Base-by-base conservation (phyloP, 2,113 vertebrate species). In the Python bivittatus region DNA sequence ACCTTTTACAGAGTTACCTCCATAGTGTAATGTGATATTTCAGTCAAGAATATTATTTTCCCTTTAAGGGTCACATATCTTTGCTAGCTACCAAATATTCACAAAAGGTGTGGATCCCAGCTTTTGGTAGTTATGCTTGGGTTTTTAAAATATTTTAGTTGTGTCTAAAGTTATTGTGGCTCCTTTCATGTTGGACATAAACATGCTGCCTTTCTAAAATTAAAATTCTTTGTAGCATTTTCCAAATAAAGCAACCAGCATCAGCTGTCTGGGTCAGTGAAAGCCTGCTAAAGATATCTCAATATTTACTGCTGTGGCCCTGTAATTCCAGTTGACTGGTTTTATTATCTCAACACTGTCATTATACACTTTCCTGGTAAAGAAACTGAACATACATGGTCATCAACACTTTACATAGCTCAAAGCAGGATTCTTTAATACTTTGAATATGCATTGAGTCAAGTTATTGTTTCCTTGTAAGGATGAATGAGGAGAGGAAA, bases 291-390 rank as follows among this genome's bases (percentile, higher is more conserved):
- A 58, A 52, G 10, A 84, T 85, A 57, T 57, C 27, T 86, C 33
- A n/a, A 0, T 33, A 6, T 38, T 52, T n/a, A 89, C 25, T 86
- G 95, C 89, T 94, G 88, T 94, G 94, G 93, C 58, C 92, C 89
- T 58, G 94, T 95, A 88, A 88, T 94, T 94, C 89, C 54, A n/a
- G 0, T 0, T 91, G 90, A 92, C 94, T 60, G 56, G 86, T 72
- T 92, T 61, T 54, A 91, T 27, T 89, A 91, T 84, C 38, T 20
- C 91, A 95, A 88, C 54, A 58, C 58, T 8, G 20, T 91, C 86
- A 22, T 61, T 92, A 84, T 92, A 90, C 58, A 64, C 92, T 90
- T 42, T 64, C 64, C 89, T 64, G 72, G 23, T 54, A 94, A n/a
- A 92, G 84, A 23, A 92, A 91, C 90, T 91, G 91, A 94, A 10